Percentiles rank a stretch among this genome's conserved stretches.
Conservation (phyloP, 2,797 vertebrate genomes). For the Muscicapa striata region DNA sequence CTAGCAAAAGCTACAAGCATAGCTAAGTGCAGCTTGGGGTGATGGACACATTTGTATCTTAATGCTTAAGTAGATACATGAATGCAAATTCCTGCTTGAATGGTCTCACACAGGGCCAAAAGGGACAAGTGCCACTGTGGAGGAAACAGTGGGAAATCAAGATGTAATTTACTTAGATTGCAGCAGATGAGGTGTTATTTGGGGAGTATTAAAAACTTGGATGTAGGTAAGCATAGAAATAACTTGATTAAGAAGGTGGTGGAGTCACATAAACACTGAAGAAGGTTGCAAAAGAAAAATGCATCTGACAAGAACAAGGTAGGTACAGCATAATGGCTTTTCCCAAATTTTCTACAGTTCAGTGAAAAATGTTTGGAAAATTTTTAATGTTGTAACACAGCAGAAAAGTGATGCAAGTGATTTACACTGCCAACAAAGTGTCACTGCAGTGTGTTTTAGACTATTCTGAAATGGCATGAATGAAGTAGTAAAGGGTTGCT, state of each 20-base stretch:
- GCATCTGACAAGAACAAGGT: background rate
- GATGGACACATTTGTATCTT: background rate
- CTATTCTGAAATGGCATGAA: background rate
- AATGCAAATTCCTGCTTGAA: background rate
- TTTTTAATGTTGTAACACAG: background rate
- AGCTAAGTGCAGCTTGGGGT: background rate
- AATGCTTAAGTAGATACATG: background rate
- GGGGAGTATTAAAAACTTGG: background rate
- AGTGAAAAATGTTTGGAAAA: background rate
- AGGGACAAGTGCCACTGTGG: background rate
- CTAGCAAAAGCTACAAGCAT: background rate
- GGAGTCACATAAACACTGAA: background rate
- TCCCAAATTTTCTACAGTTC: background rate
- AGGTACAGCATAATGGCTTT: background rate
- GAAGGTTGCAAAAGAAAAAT: background rate
- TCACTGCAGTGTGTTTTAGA: background rate
- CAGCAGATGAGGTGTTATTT: background rate
- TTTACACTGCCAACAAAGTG: background rate
- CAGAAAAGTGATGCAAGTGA: background rate
- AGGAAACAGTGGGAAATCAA: background rate
- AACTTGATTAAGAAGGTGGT: background rate
- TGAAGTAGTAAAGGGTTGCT: background rate
- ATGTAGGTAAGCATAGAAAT: background rate
- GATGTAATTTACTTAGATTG: background rate
- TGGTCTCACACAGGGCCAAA: background rate